Percentiles rank a stretch among this genome's conserved stretches.
Conservation (phyloP, 2,113 vertebrate species). For the Myotis davidii region DNA sequence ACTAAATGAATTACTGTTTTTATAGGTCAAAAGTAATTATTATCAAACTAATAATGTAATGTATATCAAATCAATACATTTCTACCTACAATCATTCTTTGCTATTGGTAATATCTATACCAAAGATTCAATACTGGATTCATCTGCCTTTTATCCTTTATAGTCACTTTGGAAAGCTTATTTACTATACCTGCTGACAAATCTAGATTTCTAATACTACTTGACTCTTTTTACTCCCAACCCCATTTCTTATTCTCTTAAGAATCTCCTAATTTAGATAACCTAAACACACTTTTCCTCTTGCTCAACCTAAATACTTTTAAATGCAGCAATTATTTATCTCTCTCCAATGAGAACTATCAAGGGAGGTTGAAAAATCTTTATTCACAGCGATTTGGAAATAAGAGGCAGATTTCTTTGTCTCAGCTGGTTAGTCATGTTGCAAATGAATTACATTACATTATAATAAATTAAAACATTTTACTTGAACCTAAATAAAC, state of each 20-base stretch:
- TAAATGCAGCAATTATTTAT: background rate
- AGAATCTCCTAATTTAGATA: slow-evolving; percentile 39
- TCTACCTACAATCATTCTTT: slow-evolving; percentile 36
- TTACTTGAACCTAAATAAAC: slow-evolving; percentile 38
- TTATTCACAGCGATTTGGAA: slow-evolving; percentile 25
- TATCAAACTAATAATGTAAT: background rate
- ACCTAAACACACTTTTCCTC: background rate
- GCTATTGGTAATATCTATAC: background rate
- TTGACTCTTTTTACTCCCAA: background rate
- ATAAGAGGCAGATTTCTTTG: slow-evolving; percentile 12
- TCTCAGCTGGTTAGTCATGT: background rate
- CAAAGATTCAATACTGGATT: background rate
- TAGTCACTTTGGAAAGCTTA: slow-evolving; percentile 19
- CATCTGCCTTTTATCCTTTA: slow-evolving; percentile 16
- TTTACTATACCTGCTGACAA: background rate
- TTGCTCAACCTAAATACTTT: background rate
- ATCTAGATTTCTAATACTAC: background rate
- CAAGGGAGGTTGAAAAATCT: slow-evolving; percentile 8
- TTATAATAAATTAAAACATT: slow-evolving; percentile 24
- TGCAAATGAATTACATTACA: background rate
- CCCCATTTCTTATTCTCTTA: background rate
- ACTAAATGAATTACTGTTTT: background rate
- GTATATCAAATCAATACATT: background rate
- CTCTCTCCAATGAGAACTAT: slow-evolving; percentile 7
- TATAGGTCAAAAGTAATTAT: background rate